Percentiles rank a stretch among this genome's conserved stretches.
These are phyloP conservation scores for Thalassoma bifasciatum DNA, from an alignment of 2,113 vertebrate species.

Conservation along the genomic window DNA sequence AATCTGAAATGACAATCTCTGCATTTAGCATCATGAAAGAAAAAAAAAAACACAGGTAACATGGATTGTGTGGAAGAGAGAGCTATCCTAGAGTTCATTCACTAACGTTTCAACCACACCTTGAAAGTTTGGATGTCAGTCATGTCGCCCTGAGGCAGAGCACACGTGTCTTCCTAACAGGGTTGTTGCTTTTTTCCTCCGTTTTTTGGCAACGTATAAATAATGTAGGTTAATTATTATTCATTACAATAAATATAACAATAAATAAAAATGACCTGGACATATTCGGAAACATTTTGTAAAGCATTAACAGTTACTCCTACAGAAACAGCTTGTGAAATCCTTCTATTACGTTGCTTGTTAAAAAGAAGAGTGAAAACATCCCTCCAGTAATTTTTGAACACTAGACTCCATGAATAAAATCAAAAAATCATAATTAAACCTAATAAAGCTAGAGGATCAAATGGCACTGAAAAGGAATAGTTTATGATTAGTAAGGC, in stretches of 20 bases:
- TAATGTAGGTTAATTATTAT: slow-evolving; percentile 72
- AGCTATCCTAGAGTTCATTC: not conserved
- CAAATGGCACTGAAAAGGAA: slow-evolving; percentile 32
- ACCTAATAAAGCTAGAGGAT: slow-evolving; percentile 8
- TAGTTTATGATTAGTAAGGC: slow-evolving; percentile 49
- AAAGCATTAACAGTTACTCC: slow-evolving; percentile 12
- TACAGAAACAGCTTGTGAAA: slow-evolving; percentile 49
- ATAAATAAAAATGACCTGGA: slow-evolving; percentile 74
- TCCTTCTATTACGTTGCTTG: slow-evolving; percentile 12
- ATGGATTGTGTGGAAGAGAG: slow-evolving; percentile 7
- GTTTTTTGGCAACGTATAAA: slow-evolving; percentile 76
- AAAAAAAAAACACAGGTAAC: slow-evolving; percentile 3
- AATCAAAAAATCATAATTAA: not conserved
- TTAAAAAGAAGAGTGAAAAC: not conserved
- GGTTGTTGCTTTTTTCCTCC: slow-evolving; percentile 11
- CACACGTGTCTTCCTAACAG: slow-evolving; percentile 19
- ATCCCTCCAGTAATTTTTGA: slow-evolving; percentile 3
- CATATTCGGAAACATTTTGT: slow-evolving; percentile 26
- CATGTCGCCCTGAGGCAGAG: slow-evolving; percentile 43
- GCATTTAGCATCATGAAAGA: not conserved
- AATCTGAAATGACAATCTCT: slow-evolving; percentile 22
- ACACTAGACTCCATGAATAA: slow-evolving; percentile 1
- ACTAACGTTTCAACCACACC: slow-evolving; percentile 14
- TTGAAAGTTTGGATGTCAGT: slow-evolving; percentile 51
- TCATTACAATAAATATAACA: slow-evolving; percentile 81